A percentile compares a stretch with the other conserved stretches of the same genome.
Evolutionary conservation across 2,888 invertebrate genomes (phyloP).

Genomic region (Erebia aethiops): DNA sequence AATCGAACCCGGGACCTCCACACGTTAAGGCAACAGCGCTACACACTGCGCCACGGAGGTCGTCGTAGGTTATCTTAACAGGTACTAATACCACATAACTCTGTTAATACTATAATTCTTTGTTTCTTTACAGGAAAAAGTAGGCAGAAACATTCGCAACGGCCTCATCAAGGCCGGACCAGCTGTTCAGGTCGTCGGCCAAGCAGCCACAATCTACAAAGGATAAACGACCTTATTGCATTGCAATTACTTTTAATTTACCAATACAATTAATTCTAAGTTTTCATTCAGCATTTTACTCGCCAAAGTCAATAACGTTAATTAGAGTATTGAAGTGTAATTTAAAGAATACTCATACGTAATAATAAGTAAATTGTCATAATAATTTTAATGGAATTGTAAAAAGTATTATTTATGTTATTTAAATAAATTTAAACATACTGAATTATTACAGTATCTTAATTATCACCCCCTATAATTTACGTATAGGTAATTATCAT

Average conservation of each 20-base stretch:
- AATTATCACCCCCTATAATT: background rate
- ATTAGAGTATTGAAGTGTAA: background rate
- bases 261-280: background rate
- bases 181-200: slow-evolving; percentile 53
- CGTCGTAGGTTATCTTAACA: too few species aligned
- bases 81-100: background rate
- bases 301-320: slow-evolving; percentile 10
- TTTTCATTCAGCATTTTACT: slow-evolving; percentile 15
- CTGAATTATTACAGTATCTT: background rate
- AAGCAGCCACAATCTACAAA: slow-evolving; percentile 46
- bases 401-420: slow-evolving; percentile 18
- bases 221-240: slow-evolving; percentile 34
- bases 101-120: background rate
- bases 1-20: too few species aligned
- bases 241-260: slow-evolving; percentile 1
- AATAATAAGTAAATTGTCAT: slow-evolving; percentile 7
- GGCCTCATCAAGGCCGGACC: slow-evolving; percentile 60
- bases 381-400: background rate
- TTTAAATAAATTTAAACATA: background rate
- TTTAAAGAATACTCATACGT: slow-evolving; percentile 9
- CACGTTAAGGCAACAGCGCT: too few species aligned
- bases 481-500: too few species aligned
- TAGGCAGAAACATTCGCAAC: slow-evolving; percentile 53
- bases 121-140: slow-evolving; percentile 50
- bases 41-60: too few species aligned